phyloP scores from a whole-genome alignment of 1,140 invertebrate genomes.

The Lordiphosa clarofinis region DNA sequence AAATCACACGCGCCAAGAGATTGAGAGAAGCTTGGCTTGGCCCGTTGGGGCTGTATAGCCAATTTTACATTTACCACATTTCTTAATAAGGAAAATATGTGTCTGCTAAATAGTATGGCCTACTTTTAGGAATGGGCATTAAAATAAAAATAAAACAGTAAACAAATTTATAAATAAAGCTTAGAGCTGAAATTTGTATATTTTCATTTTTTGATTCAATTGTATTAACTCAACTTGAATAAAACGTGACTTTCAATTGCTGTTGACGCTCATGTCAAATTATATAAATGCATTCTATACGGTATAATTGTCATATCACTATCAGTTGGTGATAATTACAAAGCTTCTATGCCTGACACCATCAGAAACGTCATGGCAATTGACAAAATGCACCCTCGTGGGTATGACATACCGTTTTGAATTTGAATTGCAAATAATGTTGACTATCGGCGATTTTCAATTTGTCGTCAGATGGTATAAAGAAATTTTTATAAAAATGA shows the following conservation, averaged over 20 bases:
- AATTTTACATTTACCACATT: too few species aligned
- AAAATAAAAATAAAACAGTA: too few species aligned
- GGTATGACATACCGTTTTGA: neutral
- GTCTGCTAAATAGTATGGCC: too few species aligned
- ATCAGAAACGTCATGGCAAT: neutral
- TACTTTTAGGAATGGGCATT: too few species aligned
- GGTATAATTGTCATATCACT: constrained; percentile 31
- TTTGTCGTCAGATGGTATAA: too few species aligned
- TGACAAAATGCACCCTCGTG: neutral
- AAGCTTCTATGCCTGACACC: constrained; percentile 15
- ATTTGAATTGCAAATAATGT: constrained; percentile 16
- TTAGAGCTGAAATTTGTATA: neutral
- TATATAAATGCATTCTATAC: constrained; percentile 7
- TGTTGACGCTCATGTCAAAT: constrained; percentile 25
- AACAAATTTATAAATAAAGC: constrained; percentile 11
- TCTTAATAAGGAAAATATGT: too few species aligned
- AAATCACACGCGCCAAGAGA: too few species aligned
- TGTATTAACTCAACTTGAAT: constrained; percentile 39
- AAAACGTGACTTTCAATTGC: constrained; percentile 55
- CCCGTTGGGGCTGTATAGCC: too few species aligned
- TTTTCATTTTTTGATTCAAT: constrained; percentile 40
- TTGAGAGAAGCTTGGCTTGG: too few species aligned
- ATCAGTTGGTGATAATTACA: constrained; percentile 43
- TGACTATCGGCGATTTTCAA: neutral
- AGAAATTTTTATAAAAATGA: too few species aligned